These are phyloP conservation scores for Pseudorhombus dupliciocellatus DNA, from an alignment of 2,113 vertebrate species.

Conservation along the genomic window DNA sequence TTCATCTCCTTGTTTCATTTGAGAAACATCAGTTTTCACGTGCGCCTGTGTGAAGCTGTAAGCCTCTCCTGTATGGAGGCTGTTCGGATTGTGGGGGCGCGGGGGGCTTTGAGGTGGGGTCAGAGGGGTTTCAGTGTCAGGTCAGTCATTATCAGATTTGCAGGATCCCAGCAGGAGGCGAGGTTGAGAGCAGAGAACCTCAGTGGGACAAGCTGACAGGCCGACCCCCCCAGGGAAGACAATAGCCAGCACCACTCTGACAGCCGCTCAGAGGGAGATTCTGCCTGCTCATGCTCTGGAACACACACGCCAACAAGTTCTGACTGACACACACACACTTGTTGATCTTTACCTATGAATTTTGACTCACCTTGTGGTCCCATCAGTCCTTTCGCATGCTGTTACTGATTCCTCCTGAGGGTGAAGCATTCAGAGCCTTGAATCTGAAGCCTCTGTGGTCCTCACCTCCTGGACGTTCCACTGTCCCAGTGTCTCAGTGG, in stretches of 20 bases:
- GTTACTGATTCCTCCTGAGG: no score
- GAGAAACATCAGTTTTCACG: no score
- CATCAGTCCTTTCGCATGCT: no score
- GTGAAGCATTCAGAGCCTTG: no score
- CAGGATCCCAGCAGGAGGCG: slow-evolving; percentile 32
- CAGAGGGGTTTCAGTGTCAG: slow-evolving; percentile 55
- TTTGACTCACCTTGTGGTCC: no score
- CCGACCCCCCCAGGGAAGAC: slow-evolving; percentile 55
- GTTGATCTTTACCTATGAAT: no score
- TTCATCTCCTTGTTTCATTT: no score
- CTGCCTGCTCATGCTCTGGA: slow-evolving; percentile 43
- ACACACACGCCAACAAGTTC: slow-evolving; percentile 8
- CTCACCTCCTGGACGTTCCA: background rate
- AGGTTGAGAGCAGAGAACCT: slow-evolving; percentile 44
- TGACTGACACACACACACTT: background rate
- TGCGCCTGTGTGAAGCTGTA: slow-evolving; percentile 14
- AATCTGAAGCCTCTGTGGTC: background rate
- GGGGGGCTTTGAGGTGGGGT: background rate
- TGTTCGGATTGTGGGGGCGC: slow-evolving; percentile 18
- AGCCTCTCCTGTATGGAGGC: slow-evolving; percentile 7
- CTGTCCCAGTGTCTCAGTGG: background rate
- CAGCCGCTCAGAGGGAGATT: slow-evolving; percentile 53
- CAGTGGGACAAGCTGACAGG: slow-evolving; percentile 60
- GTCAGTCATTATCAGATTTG: slow-evolving; percentile 78
- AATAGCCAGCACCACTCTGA: slow-evolving; percentile 65